Conservation (phyloP, 2,113 vertebrate genomes). For the Ceuthmochares aereus region DNA sequence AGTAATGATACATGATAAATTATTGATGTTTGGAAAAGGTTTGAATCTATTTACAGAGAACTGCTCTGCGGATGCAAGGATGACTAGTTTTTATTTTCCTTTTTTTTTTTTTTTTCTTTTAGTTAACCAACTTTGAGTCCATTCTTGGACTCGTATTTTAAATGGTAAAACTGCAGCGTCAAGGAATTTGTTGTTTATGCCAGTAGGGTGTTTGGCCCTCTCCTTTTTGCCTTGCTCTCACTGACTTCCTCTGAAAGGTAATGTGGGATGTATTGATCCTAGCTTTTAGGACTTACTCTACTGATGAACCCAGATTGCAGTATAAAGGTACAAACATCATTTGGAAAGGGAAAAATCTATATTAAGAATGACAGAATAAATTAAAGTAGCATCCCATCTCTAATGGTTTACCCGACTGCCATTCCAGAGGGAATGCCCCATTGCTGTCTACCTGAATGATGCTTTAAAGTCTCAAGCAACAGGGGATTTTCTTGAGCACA, state of each 20-base stretch:
- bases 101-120: neutral
- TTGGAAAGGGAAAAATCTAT: conserved; percentile 38
- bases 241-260: neutral
- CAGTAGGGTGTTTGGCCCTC: neutral
- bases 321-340: neutral
- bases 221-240: neutral
- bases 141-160: neutral
- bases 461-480: neutral
- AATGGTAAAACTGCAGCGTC: neutral
- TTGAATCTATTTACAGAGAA: neutral
- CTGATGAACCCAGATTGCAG: neutral
- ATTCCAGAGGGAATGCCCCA: neutral
- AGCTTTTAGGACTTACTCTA: conserved; percentile 21
- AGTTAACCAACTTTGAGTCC: neutral
- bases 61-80: neutral
- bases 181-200: neutral
- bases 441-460: neutral
- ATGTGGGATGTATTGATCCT: conserved; percentile 11
- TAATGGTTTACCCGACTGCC: neutral
- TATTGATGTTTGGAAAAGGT: neutral
- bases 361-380: conserved; percentile 34
- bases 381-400: neutral
- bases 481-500: neutral
- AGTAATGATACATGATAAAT: neutral
- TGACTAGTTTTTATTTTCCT: neutral